These are phyloP conservation scores for Artibeus jamaicensis DNA, from an alignment of 2,797 vertebrate species.

Conservation along the genomic window DNA sequence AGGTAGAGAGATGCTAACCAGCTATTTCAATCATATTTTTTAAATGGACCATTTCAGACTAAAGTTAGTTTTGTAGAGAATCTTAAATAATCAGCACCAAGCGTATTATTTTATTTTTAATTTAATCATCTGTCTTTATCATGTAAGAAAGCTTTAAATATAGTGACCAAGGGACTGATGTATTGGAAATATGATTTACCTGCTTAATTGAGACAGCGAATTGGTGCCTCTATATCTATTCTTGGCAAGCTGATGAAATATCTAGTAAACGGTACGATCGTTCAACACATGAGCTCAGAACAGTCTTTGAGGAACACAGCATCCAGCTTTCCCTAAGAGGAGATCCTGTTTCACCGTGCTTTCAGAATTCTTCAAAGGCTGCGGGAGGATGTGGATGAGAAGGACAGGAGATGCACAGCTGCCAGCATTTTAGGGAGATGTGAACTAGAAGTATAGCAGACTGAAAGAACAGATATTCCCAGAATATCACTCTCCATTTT, in stretches of 20 bases:
- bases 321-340: background rate
- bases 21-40: background rate
- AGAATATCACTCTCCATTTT: background rate
- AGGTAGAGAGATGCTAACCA: background rate
- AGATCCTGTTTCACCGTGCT: slow-evolving; percentile 20
- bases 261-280: slow-evolving; percentile 9
- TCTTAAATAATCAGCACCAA: background rate
- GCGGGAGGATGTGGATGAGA: background rate
- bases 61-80: slow-evolving; percentile 7
- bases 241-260: background rate
- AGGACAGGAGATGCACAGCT: background rate
- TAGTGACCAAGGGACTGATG: background rate
- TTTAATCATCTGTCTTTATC: background rate
- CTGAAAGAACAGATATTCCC: background rate
- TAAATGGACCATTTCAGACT: background rate
- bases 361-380: slow-evolving; percentile 32
- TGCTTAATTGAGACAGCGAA: background rate
- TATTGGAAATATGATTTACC: background rate
- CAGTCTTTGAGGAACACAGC: slow-evolving; percentile 5
- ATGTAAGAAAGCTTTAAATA: background rate
- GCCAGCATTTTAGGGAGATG: background rate
- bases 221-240: background rate
- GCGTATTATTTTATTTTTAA: background rate
- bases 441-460: background rate
- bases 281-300: background rate